Evolutionary conservation across 2,113 vertebrate genomes (phyloP).

Genomic region (Gymnorhina tibicen): DNA sequence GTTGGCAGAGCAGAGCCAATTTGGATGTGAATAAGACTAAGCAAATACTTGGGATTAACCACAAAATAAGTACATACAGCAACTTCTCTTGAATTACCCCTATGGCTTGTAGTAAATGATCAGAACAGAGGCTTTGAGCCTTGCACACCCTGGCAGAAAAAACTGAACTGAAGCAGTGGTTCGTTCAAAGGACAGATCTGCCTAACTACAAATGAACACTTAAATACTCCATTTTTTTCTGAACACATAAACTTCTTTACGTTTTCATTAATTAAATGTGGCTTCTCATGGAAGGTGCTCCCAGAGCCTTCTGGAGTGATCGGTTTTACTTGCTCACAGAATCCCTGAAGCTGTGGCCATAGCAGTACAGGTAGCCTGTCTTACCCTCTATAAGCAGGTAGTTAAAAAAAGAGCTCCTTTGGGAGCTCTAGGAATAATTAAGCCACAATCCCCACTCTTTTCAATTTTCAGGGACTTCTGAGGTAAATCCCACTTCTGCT

Average conservation of each 20-base stretch:
- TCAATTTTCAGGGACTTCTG: background rate
- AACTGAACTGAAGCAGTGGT: background rate
- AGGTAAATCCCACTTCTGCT: background rate
- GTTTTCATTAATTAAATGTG: background rate
- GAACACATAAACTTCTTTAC: background rate
- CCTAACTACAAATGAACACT: background rate
- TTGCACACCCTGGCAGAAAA: background rate
- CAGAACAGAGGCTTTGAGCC: background rate
- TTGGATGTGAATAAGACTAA: background rate
- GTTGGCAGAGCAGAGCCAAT: background rate
- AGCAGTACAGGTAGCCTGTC: background rate
- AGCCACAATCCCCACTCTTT: background rate
- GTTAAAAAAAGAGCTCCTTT: background rate
- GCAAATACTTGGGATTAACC: background rate
- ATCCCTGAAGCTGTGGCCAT: background rate
- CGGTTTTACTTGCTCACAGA: background rate
- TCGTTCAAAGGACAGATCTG: background rate
- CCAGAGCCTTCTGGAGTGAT: background rate
- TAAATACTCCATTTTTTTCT: background rate
- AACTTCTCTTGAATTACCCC: background rate
- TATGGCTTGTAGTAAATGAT: background rate
- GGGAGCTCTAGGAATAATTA: background rate
- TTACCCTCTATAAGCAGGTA: accelerated
- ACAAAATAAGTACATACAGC: background rate
- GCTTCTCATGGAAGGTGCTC: background rate